Conservation (phyloP, 2,888 invertebrate genomes). For the Rhagonycha lutea region DNA sequence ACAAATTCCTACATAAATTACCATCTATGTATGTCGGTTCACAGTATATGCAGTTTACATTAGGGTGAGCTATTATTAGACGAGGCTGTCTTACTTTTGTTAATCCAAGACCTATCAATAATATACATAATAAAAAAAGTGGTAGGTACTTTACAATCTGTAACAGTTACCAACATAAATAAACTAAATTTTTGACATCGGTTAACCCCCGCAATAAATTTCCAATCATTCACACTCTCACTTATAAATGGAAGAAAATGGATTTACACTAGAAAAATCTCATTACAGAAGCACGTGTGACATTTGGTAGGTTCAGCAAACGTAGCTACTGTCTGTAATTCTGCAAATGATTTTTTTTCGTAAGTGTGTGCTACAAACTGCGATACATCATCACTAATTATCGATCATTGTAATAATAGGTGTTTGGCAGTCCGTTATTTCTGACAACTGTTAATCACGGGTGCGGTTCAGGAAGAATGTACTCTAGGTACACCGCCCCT, state of each 20-base stretch:
- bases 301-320: constrained; percentile 34
- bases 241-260: not conserved
- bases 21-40: constrained; percentile 14
- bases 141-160: not conserved
- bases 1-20: constrained; percentile 25
- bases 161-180: not conserved
- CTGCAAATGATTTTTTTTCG: not conserved
- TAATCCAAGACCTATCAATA: constrained; percentile 4
- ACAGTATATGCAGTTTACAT: constrained; percentile 8
- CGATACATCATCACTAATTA: constrained; percentile 27
- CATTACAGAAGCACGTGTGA: constrained; percentile 45
- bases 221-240: no score
- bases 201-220: not conserved
- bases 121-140: not conserved
- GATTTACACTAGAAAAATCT: not conserved
- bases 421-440: constrained; percentile 29
- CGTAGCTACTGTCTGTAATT: not conserved
- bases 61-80: constrained; percentile 23
- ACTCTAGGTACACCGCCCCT: constrained; percentile 11
- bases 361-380: not conserved
- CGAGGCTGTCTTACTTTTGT: constrained; percentile 6
- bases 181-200: not conserved
- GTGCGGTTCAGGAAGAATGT: constrained; percentile 25
- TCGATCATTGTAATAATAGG: constrained; percentile 31
- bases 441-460: constrained; percentile 31